These are phyloP conservation scores for Marisa cornuarietis DNA, from an alignment of 1,140 invertebrate species.

Conservation along the genomic window DNA sequence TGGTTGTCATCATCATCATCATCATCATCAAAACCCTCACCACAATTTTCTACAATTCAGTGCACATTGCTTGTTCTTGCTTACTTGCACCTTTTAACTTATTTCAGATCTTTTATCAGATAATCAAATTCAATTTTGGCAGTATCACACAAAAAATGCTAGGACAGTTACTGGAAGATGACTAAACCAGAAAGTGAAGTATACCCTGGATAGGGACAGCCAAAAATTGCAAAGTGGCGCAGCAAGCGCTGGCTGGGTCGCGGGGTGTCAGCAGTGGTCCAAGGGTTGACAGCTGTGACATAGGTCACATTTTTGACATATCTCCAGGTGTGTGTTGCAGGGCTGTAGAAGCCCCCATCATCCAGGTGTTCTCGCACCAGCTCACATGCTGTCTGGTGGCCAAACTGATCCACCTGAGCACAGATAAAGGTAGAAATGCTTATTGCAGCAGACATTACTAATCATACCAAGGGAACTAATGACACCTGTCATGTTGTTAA, in stretches of 20 bases:
- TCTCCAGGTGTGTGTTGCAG: slow-evolving; percentile 57
- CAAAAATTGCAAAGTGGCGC: slow-evolving; percentile 64
- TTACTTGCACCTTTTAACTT: too few species aligned
- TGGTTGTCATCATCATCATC: too few species aligned
- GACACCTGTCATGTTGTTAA: too few species aligned
- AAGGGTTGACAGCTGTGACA: slow-evolving; percentile 60
- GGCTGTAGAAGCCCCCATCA: slow-evolving; percentile 63
- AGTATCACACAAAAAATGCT: neutral
- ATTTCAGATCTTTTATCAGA: neutral
- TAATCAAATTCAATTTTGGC: neutral
- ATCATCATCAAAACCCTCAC: too few species aligned
- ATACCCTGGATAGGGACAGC: slow-evolving; percentile 56
- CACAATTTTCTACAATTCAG: too few species aligned
- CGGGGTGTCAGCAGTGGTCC: slow-evolving; percentile 55
- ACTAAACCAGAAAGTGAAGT: neutral
- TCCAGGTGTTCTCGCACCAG: slow-evolving; percentile 64
- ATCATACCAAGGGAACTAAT: too few species aligned
- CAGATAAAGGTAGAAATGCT: neutral
- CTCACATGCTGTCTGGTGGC: slow-evolving; percentile 63
- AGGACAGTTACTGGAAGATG: neutral
- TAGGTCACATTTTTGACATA: slow-evolving; percentile 65
- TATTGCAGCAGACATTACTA: neutral
- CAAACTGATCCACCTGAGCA: slow-evolving; percentile 54
- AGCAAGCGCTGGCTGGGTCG: slow-evolving; percentile 58
- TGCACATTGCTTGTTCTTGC: too few species aligned